A percentile compares a stretch with the other conserved stretches of the same genome.
phyloP scores from a whole-genome alignment of 1,140 invertebrate species.

The Meloidogyne hapla region DNA sequence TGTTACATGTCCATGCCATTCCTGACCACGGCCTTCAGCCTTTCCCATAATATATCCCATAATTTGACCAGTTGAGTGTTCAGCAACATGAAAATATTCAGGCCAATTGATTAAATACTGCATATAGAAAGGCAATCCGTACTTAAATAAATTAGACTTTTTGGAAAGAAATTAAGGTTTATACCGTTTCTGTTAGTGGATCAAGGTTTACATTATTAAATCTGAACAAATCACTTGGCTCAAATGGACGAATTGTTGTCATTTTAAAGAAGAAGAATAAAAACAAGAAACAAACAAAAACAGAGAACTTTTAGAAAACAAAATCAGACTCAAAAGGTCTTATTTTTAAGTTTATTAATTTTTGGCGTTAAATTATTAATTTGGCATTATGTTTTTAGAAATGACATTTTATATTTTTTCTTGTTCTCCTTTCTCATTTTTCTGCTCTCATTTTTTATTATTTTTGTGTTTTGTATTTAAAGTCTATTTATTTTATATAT shows the following conservation, averaged over 20 bases:
- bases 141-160: conserved; percentile 68
- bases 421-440: background rate
- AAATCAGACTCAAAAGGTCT: background rate
- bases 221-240: conserved; percentile 37
- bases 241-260: conserved; percentile 43
- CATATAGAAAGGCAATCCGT: conserved; percentile 93
- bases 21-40: conserved; percentile 86
- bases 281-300: background rate
- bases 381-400: too few species aligned
- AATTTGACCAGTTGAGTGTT: conserved; percentile 87
- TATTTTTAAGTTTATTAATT: background rate
- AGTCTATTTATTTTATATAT: background rate
- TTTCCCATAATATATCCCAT: conserved; percentile 81
- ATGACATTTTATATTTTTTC: background rate
- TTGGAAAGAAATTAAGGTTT: conserved; percentile 64
- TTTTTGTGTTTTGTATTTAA: background rate
- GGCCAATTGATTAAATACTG: conserved; percentile 97
- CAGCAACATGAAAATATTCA: conserved; percentile 95
- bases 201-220: conserved; percentile 75
- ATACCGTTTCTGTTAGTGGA: conserved; percentile 89
- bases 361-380: background rate
- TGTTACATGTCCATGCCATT: conserved; percentile 91
- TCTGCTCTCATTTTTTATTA: background rate
- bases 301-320: too few species aligned
- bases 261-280: conserved; percentile 15